Evolutionary conservation across 2,888 invertebrate genomes (phyloP).

Genomic region (Ochropleura leucogaster): DNA sequence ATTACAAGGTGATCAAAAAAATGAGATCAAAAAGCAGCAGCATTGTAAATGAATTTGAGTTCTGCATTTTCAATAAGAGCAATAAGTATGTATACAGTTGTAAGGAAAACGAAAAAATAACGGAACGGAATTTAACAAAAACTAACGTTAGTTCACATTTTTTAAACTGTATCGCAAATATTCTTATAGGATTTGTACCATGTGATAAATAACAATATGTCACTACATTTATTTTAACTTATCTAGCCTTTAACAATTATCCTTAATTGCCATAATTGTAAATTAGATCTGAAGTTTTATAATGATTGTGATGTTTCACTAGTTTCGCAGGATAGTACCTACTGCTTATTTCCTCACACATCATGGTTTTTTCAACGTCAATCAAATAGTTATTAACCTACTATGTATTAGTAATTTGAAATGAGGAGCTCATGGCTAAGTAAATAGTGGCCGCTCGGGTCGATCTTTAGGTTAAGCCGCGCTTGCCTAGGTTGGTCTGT

Average conservation of each 20-base stretch:
- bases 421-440: too few species aligned
- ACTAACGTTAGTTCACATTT: not conserved
- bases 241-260: not conserved
- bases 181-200: not conserved
- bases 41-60: not conserved
- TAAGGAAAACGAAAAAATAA: not conserved
- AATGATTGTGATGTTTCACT: not conserved
- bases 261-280: not conserved
- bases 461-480: too few species aligned
- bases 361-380: not conserved
- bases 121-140: not conserved
- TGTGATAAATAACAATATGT: not conserved
- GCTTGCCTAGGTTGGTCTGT: too few species aligned
- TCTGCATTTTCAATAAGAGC: not conserved
- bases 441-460: too few species aligned
- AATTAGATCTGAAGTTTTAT: not conserved
- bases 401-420: not conserved
- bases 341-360: not conserved
- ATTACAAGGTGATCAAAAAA: too few species aligned
- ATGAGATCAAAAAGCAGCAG: not conserved
- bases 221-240: not conserved
- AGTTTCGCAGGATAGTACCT: not conserved
- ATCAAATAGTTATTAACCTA: not conserved
- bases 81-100: not conserved
- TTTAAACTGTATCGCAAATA: not conserved